Base-by-base conservation (phyloP, 2,888 invertebrate genomes). In the Lithophane ornitopus region DNA sequence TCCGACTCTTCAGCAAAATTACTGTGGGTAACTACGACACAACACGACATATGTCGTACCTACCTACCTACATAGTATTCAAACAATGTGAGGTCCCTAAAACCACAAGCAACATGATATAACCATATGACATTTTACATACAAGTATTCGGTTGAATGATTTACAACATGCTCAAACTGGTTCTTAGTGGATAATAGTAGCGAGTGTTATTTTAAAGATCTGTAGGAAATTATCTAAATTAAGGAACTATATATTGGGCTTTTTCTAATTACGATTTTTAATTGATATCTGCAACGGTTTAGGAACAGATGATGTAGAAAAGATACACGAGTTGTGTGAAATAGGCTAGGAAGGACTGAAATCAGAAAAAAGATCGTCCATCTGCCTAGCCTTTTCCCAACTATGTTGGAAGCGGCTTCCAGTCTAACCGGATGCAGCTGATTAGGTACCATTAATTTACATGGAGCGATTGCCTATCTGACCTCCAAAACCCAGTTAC, bases 121-220 rank as follows among this genome's bases (percentile, higher is more conserved):
- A 75, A 83, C 86, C 87, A 88, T 86, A 85, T 89, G 91, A 92
- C 90, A 92, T 92, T 92, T 92, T 86, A 89, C 89, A 87, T 76
- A 88, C 86, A 78, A 81, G 81, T 87, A 86, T 87, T 84, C 83
- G 75, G 82, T 61, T 41, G 83, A 70, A 85, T 89, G 88, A 90
- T 88, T 87, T 86, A 88, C 83, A 84, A 69, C 74, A 73, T 68
- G 54, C 74, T 66, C 63, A 83, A 87, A 88, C 86, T 76, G 88
- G 89, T 90, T 78, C 65, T 41, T 49, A 54, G 61, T 56, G 76
- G 81, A 77, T 78, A 68, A 76, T 81, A 74, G 80, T 81, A 70
- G 84, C 59, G 39, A 4, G 19, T 61, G 56, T 61, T 56, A 34
- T 62, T 49, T 26, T 34, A 34, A 66, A 78, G 41, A 69, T 59